Conservation (phyloP, 2,888 invertebrate species). For the Euspilapteryx auroguttella region DNA sequence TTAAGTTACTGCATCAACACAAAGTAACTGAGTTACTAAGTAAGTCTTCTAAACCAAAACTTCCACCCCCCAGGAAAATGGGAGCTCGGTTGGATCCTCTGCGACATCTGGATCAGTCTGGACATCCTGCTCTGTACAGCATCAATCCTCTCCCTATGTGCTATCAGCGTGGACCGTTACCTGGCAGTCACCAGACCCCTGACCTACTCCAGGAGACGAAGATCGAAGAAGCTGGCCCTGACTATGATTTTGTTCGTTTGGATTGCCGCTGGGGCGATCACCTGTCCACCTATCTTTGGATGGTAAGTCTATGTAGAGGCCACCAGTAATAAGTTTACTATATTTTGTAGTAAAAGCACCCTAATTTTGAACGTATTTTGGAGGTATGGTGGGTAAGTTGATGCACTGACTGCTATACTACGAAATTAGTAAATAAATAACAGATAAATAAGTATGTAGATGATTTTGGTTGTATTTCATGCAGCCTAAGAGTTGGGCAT, state of each 20-base stretch:
- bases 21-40: too few relatives aligned
- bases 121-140: slow-evolving; percentile 94
- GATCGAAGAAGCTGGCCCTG: slow-evolving; percentile 81
- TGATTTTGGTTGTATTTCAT: too few relatives aligned
- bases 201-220: slow-evolving; percentile 85
- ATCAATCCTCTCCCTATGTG: slow-evolving; percentile 89
- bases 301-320: slow-evolving; percentile 64
- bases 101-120: slow-evolving; percentile 89
- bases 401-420: too few relatives aligned
- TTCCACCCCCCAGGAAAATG: slow-evolving; percentile 65
- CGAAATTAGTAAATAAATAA: too few relatives aligned
- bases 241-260: slow-evolving; percentile 89
- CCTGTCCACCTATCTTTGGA: slow-evolving; percentile 91
- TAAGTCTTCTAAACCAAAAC: too few relatives aligned
- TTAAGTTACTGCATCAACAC: too few relatives aligned
- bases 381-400: not conserved
- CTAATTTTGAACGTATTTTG: too few relatives aligned
- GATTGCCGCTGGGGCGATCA: slow-evolving; percentile 87
- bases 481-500: too few relatives aligned
- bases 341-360: too few relatives aligned
- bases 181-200: slow-evolving; percentile 92
- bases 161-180: slow-evolving; percentile 89
- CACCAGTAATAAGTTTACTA: too few relatives aligned
- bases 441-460: too few relatives aligned
- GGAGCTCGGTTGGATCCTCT: slow-evolving; percentile 87